Conservation (phyloP, 2,888 invertebrate genomes). For the Xylota segnis region DNA sequence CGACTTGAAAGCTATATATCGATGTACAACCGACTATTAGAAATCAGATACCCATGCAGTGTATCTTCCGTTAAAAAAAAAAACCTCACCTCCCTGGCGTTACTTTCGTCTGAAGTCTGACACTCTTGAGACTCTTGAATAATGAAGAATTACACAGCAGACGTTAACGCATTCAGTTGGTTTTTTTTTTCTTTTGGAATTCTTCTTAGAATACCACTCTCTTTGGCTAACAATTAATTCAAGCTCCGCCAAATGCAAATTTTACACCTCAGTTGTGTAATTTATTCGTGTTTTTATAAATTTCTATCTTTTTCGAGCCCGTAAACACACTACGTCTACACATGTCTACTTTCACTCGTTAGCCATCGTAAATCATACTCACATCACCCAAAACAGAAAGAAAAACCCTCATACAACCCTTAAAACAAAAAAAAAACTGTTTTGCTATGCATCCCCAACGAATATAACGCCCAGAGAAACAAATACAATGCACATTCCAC, state of each 20-base stretch:
- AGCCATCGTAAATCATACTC: slow-evolving; percentile 28
- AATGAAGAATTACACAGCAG: too few species aligned
- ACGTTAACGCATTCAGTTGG: background rate
- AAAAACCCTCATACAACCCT: slow-evolving; percentile 19
- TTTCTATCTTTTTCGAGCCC: slow-evolving; percentile 14
- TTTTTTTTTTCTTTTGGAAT: too few species aligned
- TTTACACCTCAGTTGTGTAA: slow-evolving; percentile 7
- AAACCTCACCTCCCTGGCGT: too few species aligned
- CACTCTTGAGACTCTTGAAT: background rate
- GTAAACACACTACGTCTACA: slow-evolving; percentile 22
- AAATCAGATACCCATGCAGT: too few species aligned
- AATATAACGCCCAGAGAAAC: slow-evolving; percentile 35
- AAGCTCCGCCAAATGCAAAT: slow-evolving; percentile 39
- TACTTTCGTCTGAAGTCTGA: background rate
- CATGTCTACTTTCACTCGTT: slow-evolving; percentile 34
- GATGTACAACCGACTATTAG: too few species aligned
- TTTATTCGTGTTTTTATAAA: slow-evolving; percentile 1
- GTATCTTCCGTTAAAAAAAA: too few species aligned
- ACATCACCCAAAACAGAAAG: slow-evolving; percentile 10
- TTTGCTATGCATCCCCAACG: slow-evolving; percentile 40
- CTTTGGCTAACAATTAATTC: slow-evolving; percentile 6
- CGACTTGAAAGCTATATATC: too few species aligned
- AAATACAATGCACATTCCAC: slow-evolving; percentile 40
- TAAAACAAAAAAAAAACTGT: slow-evolving; percentile 32
- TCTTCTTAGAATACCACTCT: background rate